A percentile compares a stretch with the other conserved stretches of the same genome.
Conservation (phyloP, 2,888 invertebrate species). For the Parapristionchus giblindavisi region DNA sequence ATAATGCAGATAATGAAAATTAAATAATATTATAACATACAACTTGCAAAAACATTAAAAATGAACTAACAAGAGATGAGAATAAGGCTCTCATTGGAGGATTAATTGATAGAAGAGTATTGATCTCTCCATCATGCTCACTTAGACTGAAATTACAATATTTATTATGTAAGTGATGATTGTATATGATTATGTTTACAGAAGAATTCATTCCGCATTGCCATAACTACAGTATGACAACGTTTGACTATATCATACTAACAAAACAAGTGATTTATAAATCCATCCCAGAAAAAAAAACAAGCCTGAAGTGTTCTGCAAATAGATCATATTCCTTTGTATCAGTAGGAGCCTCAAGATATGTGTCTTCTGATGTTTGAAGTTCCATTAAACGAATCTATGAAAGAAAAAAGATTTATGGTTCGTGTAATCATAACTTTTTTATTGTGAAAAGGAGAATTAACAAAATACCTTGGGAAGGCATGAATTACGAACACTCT, state of each 20-base stretch:
- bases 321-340: conserved; percentile 4
- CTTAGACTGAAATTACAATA: conserved; percentile 44
- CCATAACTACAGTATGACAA: no score
- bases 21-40: not conserved
- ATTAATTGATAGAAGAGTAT: conserved; percentile 76
- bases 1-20: not conserved
- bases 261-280: not conserved
- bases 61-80: conserved; percentile 76
- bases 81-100: conserved; percentile 77
- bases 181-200: no score
- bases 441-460: not conserved
- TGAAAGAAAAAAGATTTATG: no score
- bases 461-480: conserved; percentile 50
- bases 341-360: conserved; percentile 25
- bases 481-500: conserved; percentile 49
- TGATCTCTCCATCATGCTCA: conserved; percentile 71
- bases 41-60: not conserved
- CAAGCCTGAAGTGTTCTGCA: conserved; percentile 19
- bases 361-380: conserved; percentile 21
- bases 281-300: not conserved
- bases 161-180: not conserved
- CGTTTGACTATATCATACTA: not conserved
- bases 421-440: no score
- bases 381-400: conserved; percentile 35
- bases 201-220: no score